Base-by-base conservation (phyloP, 2,888 invertebrate genomes). In the Bhutanitis thaidina region DNA sequence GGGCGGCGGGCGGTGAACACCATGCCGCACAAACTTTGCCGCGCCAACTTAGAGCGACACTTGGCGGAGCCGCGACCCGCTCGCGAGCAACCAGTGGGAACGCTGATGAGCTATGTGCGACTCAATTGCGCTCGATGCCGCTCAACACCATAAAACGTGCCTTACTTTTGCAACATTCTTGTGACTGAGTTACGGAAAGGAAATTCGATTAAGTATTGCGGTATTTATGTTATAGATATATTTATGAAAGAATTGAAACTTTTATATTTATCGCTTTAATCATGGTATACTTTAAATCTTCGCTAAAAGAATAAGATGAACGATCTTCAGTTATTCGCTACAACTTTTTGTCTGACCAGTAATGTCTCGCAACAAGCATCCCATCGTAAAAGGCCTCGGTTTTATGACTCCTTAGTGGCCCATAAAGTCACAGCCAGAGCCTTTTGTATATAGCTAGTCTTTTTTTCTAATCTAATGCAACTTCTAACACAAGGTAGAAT, bases 1-100 rank as follows among this genome's bases (percentile, higher is more conserved):
- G 73, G 78, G 74, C 60, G 73, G 69, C 56, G 61, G 63, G 61
- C 61, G 69, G 64, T 62, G 56, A 59, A 63, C 67, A 64, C 69
- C 70, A 66, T 69, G 71, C 71, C 70, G 69, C 70, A 68, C 74
- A 72, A 83, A 85, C 76, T 81, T 84, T 80, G 60, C 71, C 67
- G 64, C 69, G 74, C 69, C 77, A 80, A 83, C 77, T 83, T 81
- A 62, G 71, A 69, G 66, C 74, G 69, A 74, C 74, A 77, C 79
- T 80, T 79, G 71, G 65, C 65, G 68, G 67, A 43, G 53, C 56
- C 56, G 55, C 57, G 55, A 58, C 56, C 48, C 54, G 43, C 59
- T 69, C 59, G 67, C 74, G 76, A 77, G 74, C 86, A 85, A 82
- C 86, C 81, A 74, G 85, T 85, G 80, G 81, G 76, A 64, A 52